Percentiles rank a stretch among this genome's conserved stretches.
Evolutionary conservation across 2,888 invertebrate genomes (phyloP).

Genomic region (Dicranocentrus wangi): DNA sequence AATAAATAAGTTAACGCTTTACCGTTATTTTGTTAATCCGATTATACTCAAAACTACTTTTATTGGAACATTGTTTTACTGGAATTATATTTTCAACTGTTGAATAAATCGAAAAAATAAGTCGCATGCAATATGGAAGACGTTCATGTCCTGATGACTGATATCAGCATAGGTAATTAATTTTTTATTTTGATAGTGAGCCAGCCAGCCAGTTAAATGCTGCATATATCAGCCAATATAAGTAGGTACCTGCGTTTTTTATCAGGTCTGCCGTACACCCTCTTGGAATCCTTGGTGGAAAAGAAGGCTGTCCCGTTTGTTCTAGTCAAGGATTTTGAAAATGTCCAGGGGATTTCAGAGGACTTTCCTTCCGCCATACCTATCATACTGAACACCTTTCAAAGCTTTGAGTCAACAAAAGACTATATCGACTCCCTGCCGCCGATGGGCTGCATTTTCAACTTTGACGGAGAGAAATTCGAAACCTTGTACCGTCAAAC

Average conservation of each 20-base stretch:
- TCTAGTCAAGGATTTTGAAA: conserved; percentile 40
- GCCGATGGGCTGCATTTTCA: conserved; percentile 30
- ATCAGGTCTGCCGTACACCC: neutral
- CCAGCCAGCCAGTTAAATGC: too few relatives aligned
- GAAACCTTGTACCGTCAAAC: conserved; percentile 33
- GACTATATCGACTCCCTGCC: conserved; percentile 19
- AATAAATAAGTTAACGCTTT: too few relatives aligned
- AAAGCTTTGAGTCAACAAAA: conserved; percentile 21
- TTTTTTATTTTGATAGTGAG: too few relatives aligned
- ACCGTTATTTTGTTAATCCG: too few relatives aligned
- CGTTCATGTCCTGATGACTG: conserved; percentile 20
- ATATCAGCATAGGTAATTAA: conserved; percentile 28
- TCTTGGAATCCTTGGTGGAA: conserved; percentile 22
- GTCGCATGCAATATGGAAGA: conserved; percentile 39
- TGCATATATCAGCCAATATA: too few relatives aligned
- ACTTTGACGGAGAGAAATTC: conserved; percentile 39
- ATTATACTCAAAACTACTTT: too few relatives aligned
- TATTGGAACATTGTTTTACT: too few relatives aligned
- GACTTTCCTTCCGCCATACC: conserved; percentile 26
- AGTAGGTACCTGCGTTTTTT: too few relatives aligned
- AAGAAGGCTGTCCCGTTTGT: conserved; percentile 22
- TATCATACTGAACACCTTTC: conserved; percentile 5
- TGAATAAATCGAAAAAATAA: too few relatives aligned
- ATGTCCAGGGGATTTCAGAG: conserved; percentile 8
- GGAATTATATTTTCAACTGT: too few relatives aligned